phyloP scores from a whole-genome alignment of 2,888 invertebrate species.

The Bombyx huttoni region DNA sequence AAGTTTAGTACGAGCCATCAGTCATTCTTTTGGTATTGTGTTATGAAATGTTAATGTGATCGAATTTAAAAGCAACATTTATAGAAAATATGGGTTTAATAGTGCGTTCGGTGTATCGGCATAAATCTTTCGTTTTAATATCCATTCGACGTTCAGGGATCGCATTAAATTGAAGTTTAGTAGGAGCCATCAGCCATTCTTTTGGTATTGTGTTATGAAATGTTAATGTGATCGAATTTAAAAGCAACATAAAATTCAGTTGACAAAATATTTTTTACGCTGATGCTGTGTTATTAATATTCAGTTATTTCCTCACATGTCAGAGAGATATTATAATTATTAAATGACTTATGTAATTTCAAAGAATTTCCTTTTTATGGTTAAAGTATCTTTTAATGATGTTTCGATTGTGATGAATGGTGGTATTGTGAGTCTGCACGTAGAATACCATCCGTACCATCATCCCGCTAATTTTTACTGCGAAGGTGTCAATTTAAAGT shows the following conservation, averaged over 20 bases:
- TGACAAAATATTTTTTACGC: not conserved
- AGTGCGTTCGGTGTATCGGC: not conserved
- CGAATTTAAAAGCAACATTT: not conserved
- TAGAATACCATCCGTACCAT: too few relatives aligned
- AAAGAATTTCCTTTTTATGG: too few relatives aligned
- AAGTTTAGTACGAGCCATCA: not conserved
- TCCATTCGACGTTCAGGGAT: not conserved
- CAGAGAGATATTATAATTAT: too few relatives aligned
- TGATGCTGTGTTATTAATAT: not conserved
- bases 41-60: not conserved
- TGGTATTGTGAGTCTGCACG: too few relatives aligned
- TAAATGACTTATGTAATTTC: too few relatives aligned
- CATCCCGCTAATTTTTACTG: too few relatives aligned
- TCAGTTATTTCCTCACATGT: not conserved
- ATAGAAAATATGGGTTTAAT: constrained; percentile 8
- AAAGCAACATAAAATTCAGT: not conserved
- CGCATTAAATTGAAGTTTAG: not conserved
- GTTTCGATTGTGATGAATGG: too few relatives aligned
- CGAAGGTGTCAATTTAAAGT: too few relatives aligned
- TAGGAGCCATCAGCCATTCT: not conserved
- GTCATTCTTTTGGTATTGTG: not conserved
- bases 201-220: not conserved
- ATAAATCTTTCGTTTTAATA: not conserved
- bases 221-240: not conserved
- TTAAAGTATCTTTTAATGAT: too few relatives aligned